These are phyloP conservation scores for Pogonomyrmex californicus DNA, from an alignment of 1,140 invertebrate genomes.

Conservation along the genomic window DNA sequence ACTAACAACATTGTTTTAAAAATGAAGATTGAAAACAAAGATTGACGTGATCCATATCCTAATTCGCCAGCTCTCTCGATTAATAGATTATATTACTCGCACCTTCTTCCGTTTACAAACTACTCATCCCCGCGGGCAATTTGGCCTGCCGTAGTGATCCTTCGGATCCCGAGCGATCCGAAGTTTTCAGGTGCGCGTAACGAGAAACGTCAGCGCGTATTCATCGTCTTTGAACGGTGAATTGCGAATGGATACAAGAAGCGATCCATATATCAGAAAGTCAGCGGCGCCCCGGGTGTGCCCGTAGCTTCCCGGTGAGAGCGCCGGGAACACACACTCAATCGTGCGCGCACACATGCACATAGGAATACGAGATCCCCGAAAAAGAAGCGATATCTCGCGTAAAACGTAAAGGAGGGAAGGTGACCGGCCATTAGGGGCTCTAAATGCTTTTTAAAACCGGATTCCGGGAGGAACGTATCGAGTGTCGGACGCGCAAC, in stretches of 20 bases:
- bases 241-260: constrained; percentile 46
- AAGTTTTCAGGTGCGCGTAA: constrained; percentile 35
- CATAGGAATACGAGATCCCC: constrained; percentile 18
- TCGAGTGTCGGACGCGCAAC: constrained; percentile 70
- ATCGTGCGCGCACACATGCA: constrained; percentile 42
- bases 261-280: constrained; percentile 83
- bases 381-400: not conserved
- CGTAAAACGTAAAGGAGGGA: not conserved
- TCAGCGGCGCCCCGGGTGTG: constrained; percentile 79
- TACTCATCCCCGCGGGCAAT: constrained; percentile 17
- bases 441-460: constrained; percentile 74
- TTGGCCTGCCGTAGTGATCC: not conserved
- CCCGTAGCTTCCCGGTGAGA: constrained; percentile 27
- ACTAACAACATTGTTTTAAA: not conserved
- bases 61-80: not conserved
- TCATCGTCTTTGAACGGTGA: not conserved
- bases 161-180: not conserved
- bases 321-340: constrained; percentile 36
- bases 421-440: constrained; percentile 62
- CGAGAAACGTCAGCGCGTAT: constrained; percentile 27
- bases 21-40: not conserved
- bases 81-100: constrained; percentile 34
- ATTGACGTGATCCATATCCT: not conserved
- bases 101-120: constrained; percentile 42
- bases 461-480: constrained; percentile 38